These are phyloP conservation scores for Chaetoderma sp. DNA, from an alignment of 2,888 invertebrate genomes.

Conservation along the genomic window DNA sequence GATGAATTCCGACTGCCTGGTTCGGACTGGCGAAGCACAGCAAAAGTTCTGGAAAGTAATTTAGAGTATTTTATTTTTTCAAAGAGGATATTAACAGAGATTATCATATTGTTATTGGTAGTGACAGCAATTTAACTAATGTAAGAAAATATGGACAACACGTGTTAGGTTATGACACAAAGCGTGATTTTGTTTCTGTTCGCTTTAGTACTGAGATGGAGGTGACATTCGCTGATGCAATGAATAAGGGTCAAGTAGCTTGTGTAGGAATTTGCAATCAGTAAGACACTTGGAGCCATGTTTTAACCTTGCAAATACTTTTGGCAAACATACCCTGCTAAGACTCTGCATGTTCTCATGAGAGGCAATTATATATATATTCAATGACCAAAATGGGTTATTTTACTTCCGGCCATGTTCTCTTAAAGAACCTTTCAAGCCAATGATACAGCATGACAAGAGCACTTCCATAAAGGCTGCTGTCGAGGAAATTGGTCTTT, in stretches of 20 bases:
- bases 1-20: background rate
- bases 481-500: background rate
- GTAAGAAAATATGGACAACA: slow-evolving; percentile 7
- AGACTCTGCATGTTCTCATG: slow-evolving; percentile 7
- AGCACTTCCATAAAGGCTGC: slow-evolving; percentile 2
- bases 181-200: slow-evolving; percentile 1
- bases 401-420: background rate
- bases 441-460: slow-evolving; percentile 19
- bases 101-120: slow-evolving; percentile 8
- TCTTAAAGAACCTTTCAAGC: background rate
- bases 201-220: background rate
- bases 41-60: slow-evolving; percentile 15
- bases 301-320: background rate
- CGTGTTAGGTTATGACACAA: slow-evolving; percentile 7
- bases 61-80: slow-evolving; percentile 6
- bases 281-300: slow-evolving; percentile 3
- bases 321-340: slow-evolving; percentile 13
- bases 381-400: slow-evolving; percentile 16
- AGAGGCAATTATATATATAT: background rate
- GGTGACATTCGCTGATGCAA: slow-evolving; percentile 8
- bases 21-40: slow-evolving; percentile 14
- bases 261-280: background rate
- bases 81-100: slow-evolving; percentile 8
- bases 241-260: background rate
- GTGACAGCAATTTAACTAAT: background rate